Evolutionary conservation across 1,140 invertebrate species (phyloP), one percentile per base, ranked within the genome.

Genomic region (Pristionchus pacificus): DNA sequence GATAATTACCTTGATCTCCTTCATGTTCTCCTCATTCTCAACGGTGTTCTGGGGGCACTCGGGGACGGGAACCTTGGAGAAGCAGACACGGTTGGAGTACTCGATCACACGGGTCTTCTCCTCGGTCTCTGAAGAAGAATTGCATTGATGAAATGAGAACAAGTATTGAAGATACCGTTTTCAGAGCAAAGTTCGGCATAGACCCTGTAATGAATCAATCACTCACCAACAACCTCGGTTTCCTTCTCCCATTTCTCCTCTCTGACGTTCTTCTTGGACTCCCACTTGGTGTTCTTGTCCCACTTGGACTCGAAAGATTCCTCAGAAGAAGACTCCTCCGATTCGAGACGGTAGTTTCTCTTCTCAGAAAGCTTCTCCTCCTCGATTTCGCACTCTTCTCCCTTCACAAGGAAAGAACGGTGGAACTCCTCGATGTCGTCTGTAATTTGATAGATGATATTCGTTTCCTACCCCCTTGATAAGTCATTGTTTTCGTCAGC

Each of bases 1-100:
- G 19, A 19, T 57, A 24, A 19, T 57, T 57, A 19, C 55, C 55
- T 57, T n/a, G n/a, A 15, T n/a, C 55, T 15, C 15, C 55, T 57
- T 57, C 55, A 57, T 57, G 24, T 57, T 19, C 19, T 57, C 24
- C 57, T 70, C 62, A 30, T 32, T 28, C 60, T 77, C 24, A 15
- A 38, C 19, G 15, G 24, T 31, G 31, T 58, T 31, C 24, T 64
- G 62, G n/a, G 60, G 57, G 61, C 78, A 79, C n/a, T 38, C 58
- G 1, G 68, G 33, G 3, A 78, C 67, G 10, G 78, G 74, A 33
- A 68, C 33, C 15, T 33, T 74, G 63, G 73, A 71, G 70, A 72
- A 72, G 70, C 70, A 72, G 64, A 72, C 38, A 63, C 67, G 28
- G 64, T 72, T 57, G 29, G 33, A 33, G 30, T 65, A 57, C 55